Base-by-base conservation (phyloP, 2,113 vertebrate species). In the Salvator merianae region DNA sequence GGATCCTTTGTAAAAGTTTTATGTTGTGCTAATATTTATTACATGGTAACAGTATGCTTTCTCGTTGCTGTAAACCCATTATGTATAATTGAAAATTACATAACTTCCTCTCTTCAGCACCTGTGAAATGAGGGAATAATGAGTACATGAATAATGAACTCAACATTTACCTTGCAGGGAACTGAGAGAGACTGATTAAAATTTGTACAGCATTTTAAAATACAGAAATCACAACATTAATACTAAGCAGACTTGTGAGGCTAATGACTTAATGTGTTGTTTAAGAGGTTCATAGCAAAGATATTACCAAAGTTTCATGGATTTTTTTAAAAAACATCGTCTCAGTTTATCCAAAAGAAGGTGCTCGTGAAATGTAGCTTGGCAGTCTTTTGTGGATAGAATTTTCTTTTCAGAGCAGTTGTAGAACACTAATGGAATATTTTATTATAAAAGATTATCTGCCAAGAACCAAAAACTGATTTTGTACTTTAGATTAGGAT, bases 61-160 rank as follows among this genome's bases (percentile, higher is more conserved):
- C 50, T 53, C 53, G 30, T 71, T 55, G 66, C 55, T 10, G 8
- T 82, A 63, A 74, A 74, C 38, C 55, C 59, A 82, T 82, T 74
- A 82, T 47, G 55, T 65, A 14, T 82, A 82, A 82, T 82, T 82
- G 55, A 43, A 74, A 74, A 82, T 82, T 62, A 36, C 69, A 72
- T 59, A 82, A 82, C 69, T 62, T 62, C 30, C 34, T 43, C 55
- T 74, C 81, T 74, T 82, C 59, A 74, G 70, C 71, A 73, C 55
- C 81, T 82, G 81, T 63, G 30, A 79, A 79, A 84, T 65, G 83
- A 84, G 30, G 68, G 38, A 20, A 10, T 50, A 75, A 75, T 74
- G 38, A n/a, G 62, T 32, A 16, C 40, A 76, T 82, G 81, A 82
- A 82, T 82, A 47, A 82, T 82, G 53, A 73, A 82, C 70, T 74